phyloP scores from a whole-genome alignment of 2,797 vertebrate genomes.

The Thripadectes ignobilis region DNA sequence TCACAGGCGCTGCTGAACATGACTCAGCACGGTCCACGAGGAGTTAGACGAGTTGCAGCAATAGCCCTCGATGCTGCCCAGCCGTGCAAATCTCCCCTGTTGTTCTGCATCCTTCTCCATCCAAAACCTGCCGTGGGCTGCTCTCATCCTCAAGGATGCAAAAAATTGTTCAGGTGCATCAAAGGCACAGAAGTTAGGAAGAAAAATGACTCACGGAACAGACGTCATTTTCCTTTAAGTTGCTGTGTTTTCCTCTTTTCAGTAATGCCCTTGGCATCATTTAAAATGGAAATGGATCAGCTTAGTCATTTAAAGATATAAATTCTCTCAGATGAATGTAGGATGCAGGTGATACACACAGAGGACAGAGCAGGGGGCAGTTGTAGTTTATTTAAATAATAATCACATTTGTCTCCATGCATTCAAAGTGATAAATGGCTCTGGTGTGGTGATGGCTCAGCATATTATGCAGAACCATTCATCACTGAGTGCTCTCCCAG shows the following conservation, averaged over 20 bases:
- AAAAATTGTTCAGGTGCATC: background rate
- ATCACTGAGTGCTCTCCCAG: conserved; percentile 64
- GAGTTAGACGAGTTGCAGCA: background rate
- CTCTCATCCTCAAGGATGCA: background rate
- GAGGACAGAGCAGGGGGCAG: conserved; percentile 30
- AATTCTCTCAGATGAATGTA: conserved; percentile 28
- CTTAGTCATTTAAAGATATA: conserved; percentile 37
- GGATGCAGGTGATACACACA: conserved; percentile 2
- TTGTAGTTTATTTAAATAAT: conserved; percentile 73
- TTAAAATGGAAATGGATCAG: conserved; percentile 29
- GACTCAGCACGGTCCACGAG: background rate
- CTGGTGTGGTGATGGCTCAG: conserved; percentile 66
- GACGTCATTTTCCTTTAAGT: background rate
- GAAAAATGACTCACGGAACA: background rate
- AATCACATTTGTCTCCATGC: conserved; percentile 58
- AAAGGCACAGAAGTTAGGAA: background rate
- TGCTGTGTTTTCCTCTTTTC: background rate
- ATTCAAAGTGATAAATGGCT: conserved; percentile 74
- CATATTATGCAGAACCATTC: conserved; percentile 66
- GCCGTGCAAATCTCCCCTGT: background rate
- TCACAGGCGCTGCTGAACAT: background rate
- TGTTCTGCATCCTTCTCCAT: background rate
- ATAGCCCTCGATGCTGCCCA: background rate
- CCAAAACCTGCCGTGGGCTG: background rate
- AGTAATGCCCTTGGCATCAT: background rate